phyloP scores from a whole-genome alignment of 2,797 vertebrate species.

The Martes flavigula region DNA sequence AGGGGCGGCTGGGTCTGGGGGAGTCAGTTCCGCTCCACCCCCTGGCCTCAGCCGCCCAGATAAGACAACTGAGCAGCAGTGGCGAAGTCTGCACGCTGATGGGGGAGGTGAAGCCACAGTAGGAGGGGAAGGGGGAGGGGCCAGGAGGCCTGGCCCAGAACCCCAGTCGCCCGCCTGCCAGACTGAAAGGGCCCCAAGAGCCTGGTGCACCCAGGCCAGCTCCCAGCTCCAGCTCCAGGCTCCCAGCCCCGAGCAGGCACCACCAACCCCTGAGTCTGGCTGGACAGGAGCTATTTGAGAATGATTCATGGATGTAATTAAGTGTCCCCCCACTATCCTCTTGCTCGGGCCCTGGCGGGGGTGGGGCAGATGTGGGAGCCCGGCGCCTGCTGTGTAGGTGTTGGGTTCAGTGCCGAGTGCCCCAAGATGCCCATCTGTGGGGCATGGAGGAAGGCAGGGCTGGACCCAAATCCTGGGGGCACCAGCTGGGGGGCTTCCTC shows the following conservation, averaged over 20 bases:
- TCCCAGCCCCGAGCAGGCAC: not conserved
- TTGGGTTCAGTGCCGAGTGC: not conserved
- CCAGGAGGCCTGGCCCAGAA: not conserved
- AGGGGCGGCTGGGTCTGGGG: not conserved
- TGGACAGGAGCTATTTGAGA: slow-evolving; percentile 41
- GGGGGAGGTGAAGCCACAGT: not conserved
- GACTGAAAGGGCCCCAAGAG: not conserved
- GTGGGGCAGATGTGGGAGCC: not conserved
- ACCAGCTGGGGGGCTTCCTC: not conserved
- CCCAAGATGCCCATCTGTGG: not conserved
- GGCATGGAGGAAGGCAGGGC: not conserved
- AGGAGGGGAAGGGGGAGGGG: not conserved
- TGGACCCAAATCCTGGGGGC: not conserved
- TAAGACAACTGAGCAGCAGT: not conserved
- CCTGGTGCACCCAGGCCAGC: not conserved
- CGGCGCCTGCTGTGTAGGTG: not conserved
- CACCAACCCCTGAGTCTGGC: not conserved
- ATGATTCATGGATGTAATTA: slow-evolving; percentile 36
- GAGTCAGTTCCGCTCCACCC: slow-evolving; percentile 5
- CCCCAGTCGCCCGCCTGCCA: not conserved
- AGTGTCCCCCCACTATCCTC: not conserved
- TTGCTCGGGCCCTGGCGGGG: not conserved
- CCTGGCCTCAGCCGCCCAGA: not conserved
- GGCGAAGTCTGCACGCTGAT: not conserved
- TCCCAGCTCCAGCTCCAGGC: not conserved